phyloP scores from a whole-genome alignment of 1,140 invertebrate genomes.

The Ptiloglossa arizonensis region DNA sequence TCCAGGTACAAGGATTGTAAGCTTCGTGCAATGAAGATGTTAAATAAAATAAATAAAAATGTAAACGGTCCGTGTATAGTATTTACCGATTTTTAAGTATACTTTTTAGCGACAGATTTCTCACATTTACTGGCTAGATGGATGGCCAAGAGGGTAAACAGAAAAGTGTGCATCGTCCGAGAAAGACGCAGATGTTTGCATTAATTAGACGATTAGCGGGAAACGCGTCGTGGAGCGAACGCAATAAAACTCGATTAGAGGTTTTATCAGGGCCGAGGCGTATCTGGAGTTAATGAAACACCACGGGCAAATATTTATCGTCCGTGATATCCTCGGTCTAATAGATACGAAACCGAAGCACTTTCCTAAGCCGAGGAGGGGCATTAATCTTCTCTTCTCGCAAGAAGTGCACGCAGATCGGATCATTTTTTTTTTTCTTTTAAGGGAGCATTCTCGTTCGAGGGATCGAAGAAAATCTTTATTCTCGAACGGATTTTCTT shows the following conservation, averaged over 20 bases:
- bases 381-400: conserved; percentile 12
- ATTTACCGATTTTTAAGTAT: too few relatives aligned
- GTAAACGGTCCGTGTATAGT: too few relatives aligned
- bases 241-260: conserved; percentile 63
- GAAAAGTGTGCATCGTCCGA: background rate
- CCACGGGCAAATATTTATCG: conserved; percentile 61
- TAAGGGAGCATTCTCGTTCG: too few relatives aligned
- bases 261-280: conserved; percentile 7
- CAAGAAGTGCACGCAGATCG: background rate
- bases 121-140: too few relatives aligned
- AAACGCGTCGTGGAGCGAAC: background rate
- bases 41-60: too few relatives aligned
- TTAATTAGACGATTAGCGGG: conserved; percentile 44
- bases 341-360: conserved; percentile 18
- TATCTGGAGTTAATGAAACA: conserved; percentile 58
- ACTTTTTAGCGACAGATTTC: too few relatives aligned
- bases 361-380: conserved; percentile 4
- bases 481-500: too few relatives aligned
- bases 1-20: too few relatives aligned
- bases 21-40: too few relatives aligned
- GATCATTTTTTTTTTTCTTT: background rate
- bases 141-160: too few relatives aligned
- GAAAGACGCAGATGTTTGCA: background rate
- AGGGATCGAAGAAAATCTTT: too few relatives aligned
- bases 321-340: conserved; percentile 32